phyloP scores from a whole-genome alignment of 2,797 vertebrate species.

The Pseudotriccus pelzelni region DNA sequence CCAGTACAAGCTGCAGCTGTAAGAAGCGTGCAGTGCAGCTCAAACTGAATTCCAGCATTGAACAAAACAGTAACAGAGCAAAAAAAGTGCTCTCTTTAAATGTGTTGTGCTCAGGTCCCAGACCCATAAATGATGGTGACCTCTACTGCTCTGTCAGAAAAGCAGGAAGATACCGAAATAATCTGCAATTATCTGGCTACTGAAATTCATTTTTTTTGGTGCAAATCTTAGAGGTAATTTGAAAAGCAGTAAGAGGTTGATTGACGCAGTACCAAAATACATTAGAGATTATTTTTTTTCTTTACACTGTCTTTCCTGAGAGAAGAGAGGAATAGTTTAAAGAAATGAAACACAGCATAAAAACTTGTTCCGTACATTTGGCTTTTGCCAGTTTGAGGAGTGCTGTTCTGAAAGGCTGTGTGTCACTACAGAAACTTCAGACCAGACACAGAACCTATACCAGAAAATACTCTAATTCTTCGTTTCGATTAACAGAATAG shows the following conservation, averaged over 20 bases:
- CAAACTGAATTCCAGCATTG: neutral
- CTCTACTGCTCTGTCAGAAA: neutral
- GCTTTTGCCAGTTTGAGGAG: neutral
- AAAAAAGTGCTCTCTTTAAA: neutral
- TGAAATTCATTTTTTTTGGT: neutral
- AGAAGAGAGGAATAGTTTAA: neutral
- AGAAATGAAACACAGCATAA: neutral
- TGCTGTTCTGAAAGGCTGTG: neutral
- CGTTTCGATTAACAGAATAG: neutral
- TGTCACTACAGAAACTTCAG: neutral
- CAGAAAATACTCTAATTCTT: neutral
- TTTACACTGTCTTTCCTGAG: neutral
- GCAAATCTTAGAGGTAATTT: neutral
- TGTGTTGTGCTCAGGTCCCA: neutral
- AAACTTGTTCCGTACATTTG: neutral
- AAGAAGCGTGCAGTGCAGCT: neutral
- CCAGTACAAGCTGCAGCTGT: neutral
- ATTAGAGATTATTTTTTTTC: neutral
- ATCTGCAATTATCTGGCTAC: neutral
- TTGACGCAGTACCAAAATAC: neutral
- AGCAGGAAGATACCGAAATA: neutral
- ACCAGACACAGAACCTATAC: neutral
- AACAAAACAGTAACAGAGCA: neutral
- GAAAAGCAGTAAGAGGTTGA: neutral
- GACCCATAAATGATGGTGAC: neutral